Evolutionary conservation across 2,113 vertebrate genomes (phyloP).

Genomic region (Hippocampus abdominalis): DNA sequence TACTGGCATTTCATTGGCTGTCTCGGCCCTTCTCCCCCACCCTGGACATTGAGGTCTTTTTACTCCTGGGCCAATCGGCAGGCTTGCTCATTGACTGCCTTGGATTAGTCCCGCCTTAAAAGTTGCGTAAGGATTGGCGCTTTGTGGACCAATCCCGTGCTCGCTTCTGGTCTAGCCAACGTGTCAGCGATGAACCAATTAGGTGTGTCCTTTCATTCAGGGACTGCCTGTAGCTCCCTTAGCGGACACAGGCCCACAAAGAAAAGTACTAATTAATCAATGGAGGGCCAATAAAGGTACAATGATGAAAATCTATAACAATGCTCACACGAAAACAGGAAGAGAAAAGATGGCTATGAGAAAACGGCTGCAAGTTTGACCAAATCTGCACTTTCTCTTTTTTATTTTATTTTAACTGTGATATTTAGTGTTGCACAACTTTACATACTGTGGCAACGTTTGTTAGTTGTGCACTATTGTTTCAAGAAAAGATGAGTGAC

Average conservation of each 20-base stretch:
- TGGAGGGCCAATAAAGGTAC: no score
- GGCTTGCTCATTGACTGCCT: constrained; percentile 32
- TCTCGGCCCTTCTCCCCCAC: rapidly evolving
- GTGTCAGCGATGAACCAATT: constrained; percentile 15
- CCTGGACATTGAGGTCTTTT: constrained; percentile 11
- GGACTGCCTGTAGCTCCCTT: neutral
- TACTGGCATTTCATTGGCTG: constrained; percentile 31
- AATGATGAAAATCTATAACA: neutral
- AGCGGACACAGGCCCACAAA: neutral
- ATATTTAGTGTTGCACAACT: no score
- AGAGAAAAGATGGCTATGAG: no score
- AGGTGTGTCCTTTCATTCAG: neutral
- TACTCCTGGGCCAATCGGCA: constrained; percentile 39
- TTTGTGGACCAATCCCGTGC: constrained; percentile 11
- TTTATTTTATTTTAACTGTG: no score
- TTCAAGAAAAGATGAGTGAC: no score
- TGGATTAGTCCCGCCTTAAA: neutral
- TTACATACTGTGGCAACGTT: no score
- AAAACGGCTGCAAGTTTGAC: no score
- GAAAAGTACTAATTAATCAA: neutral
- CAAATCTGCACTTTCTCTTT: no score
- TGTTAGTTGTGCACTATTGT: no score
- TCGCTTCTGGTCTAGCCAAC: neutral
- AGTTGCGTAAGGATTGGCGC: rapidly evolving
- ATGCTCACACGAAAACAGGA: neutral